Conservation (phyloP, 2,797 vertebrate genomes). For the Thripadectes ignobilis region DNA sequence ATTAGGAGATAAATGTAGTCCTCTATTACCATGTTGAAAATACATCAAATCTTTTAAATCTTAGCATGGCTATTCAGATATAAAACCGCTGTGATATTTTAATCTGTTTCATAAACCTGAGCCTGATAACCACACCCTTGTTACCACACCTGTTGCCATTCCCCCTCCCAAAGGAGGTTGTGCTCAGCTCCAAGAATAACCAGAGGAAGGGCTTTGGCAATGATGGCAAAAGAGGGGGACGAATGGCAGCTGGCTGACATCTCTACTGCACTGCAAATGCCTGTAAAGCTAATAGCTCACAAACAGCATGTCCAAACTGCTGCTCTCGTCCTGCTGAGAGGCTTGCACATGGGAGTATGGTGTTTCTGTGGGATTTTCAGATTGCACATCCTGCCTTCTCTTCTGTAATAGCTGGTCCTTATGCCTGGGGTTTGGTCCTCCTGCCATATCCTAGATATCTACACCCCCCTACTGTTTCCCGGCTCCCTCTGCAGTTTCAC, state of each 20-base stretch:
- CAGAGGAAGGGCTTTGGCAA: not conserved
- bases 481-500: not conserved
- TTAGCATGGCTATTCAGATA: not conserved
- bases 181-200: not conserved
- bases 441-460: not conserved
- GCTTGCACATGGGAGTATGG: not conserved
- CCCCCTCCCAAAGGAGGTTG: not conserved
- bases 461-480: not conserved
- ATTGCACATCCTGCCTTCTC: not conserved
- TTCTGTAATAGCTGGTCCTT: not conserved
- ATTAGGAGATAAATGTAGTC: not conserved
- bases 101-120: not conserved
- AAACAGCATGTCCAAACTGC: fast-evolving
- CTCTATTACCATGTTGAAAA: not conserved
- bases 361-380: not conserved
- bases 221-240: not conserved
- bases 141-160: not conserved
- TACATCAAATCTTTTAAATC: not conserved
- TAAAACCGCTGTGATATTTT: not conserved
- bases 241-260: not conserved
- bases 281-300: not conserved
- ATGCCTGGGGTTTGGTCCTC: not conserved
- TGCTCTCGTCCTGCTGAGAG: not conserved
- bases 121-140: not conserved
- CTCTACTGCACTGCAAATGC: not conserved